These are phyloP conservation scores for Orientallactaga bullata DNA, from an alignment of 2,113 vertebrate genomes.

Conservation along the genomic window DNA sequence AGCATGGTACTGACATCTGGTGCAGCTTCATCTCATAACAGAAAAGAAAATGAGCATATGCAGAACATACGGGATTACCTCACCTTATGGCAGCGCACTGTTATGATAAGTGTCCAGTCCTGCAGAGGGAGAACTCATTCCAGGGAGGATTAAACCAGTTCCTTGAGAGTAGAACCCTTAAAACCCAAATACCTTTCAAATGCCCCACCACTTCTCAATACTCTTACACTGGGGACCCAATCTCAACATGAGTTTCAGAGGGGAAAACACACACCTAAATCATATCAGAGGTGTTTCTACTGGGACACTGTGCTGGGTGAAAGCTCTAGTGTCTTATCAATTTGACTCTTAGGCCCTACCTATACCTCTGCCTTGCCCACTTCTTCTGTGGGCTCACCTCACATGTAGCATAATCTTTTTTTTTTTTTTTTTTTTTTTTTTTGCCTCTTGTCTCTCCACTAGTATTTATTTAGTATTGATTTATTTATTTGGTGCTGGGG, in stretches of 20 bases:
- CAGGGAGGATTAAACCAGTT: not conserved
- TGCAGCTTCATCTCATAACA: not conserved
- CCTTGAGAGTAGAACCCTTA: not conserved
- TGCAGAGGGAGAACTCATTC: not conserved
- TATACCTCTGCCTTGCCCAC: not conserved
- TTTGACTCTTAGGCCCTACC: not conserved
- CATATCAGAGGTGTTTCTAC: not conserved
- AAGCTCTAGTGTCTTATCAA: not conserved
- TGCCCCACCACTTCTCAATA: not conserved
- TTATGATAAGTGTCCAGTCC: not conserved
- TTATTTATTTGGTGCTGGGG: not conserved
- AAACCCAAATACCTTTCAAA: not conserved
- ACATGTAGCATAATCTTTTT: too few relatives aligned
- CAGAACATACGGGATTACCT: not conserved
- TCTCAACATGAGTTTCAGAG: not conserved
- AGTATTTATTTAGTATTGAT: not conserved
- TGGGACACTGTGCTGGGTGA: not conserved
- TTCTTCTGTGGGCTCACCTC: not conserved
- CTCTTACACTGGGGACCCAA: not conserved
- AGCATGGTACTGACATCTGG: not conserved
- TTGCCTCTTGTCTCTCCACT: not conserved
- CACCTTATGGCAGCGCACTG: not conserved
- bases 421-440: not conserved
- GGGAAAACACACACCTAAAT: not conserved
- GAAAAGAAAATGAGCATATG: not conserved